Evolutionary conservation across 1,140 invertebrate species (phyloP).

Genomic region (Listronotus bonariensis): DNA sequence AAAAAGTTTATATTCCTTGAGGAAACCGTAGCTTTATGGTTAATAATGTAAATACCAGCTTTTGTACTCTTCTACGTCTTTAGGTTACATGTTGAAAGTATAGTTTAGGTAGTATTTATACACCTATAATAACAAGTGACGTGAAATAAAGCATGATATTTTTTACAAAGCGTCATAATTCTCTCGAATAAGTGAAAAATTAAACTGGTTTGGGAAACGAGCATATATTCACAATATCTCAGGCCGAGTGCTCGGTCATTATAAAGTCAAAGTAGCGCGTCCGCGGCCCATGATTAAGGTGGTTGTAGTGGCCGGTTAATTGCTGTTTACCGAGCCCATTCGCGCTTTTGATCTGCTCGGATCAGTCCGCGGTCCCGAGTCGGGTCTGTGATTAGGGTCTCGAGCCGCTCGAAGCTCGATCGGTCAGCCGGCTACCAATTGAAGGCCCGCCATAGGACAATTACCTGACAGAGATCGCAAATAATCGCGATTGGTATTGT

Average conservation of each 20-base stretch:
- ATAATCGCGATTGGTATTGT: conserved; percentile 28
- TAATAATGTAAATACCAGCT: too few relatives aligned
- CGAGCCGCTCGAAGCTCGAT: conserved; percentile 44
- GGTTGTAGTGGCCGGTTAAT: conserved; percentile 55
- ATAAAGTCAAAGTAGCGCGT: conserved; percentile 53
- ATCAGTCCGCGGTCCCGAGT: conserved; percentile 46
- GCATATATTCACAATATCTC: conserved; percentile 7
- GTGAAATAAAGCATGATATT: too few relatives aligned
- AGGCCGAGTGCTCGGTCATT: conserved; percentile 46
- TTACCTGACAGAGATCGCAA: conserved; percentile 25
- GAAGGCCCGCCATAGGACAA: conserved; percentile 20
- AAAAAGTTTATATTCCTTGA: too few relatives aligned
- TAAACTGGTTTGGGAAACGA: conserved; percentile 11
- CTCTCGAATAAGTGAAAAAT: background rate
- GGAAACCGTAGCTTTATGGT: too few relatives aligned
- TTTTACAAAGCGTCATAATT: background rate
- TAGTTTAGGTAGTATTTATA: too few relatives aligned
- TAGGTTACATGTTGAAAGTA: too few relatives aligned
- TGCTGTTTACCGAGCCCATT: conserved; percentile 56
- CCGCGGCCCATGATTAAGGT: conserved; percentile 53
- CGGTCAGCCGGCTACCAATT: conserved; percentile 47
- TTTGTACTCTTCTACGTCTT: too few relatives aligned
- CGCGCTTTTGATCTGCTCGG: conserved; percentile 55
- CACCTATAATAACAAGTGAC: too few relatives aligned
- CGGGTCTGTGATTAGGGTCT: conserved; percentile 54